A percentile compares a stretch with the other conserved stretches of the same genome.
Conservation (phyloP, 2,888 invertebrate genomes). For the Stenolophus ochropezus region DNA sequence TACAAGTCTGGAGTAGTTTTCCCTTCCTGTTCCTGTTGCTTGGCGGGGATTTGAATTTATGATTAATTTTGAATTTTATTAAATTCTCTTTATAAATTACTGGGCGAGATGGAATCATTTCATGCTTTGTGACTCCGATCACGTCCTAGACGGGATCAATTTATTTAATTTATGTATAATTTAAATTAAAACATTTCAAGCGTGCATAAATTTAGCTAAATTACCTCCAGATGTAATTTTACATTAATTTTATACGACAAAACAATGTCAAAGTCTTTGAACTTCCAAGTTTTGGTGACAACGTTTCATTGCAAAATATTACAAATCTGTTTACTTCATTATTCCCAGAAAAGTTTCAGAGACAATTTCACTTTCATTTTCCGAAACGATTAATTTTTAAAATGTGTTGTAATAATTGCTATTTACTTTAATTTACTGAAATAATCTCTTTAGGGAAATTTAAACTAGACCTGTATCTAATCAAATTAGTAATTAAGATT, state of each 20-base stretch:
- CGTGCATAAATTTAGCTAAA: conserved; percentile 23
- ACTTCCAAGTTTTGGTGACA: background rate
- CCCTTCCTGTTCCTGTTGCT: conserved; percentile 1
- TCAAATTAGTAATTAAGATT: too few species aligned
- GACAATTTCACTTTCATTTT: background rate
- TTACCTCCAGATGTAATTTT: background rate
- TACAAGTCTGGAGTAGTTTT: background rate
- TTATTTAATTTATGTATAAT: conserved; percentile 61
- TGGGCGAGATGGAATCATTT: conserved; percentile 61
- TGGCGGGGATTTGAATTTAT: conserved; percentile 24
- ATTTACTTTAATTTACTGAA: background rate
- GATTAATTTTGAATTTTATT: conserved; percentile 57
- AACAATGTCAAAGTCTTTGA: background rate
- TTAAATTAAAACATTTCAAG: conserved; percentile 57
- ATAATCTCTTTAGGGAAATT: too few species aligned
- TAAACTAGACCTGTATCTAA: too few species aligned
- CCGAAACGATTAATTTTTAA: too few species aligned
- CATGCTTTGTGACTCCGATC: conserved; percentile 64
- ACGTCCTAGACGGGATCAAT: conserved; percentile 59
- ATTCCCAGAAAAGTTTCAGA: background rate
- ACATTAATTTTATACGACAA: background rate
- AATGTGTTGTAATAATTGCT: background rate
- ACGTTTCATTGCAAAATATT: background rate
- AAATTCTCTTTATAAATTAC: conserved; percentile 56
- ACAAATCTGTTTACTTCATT: background rate